Evolutionary conservation across 2,888 invertebrate genomes (phyloP).

Genomic region (Rhagonycha lutea): DNA sequence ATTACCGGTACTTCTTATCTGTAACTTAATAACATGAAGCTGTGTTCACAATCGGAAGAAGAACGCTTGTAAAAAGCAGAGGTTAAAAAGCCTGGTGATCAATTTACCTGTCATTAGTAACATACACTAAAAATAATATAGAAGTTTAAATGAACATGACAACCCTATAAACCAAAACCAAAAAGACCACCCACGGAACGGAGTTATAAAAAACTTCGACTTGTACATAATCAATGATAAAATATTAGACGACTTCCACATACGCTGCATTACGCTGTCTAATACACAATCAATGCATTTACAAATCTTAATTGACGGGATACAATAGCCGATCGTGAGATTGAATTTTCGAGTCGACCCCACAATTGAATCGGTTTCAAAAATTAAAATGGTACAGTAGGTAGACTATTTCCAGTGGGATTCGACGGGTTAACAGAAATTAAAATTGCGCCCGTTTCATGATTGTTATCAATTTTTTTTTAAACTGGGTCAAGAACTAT

Average conservation of each 20-base stretch:
- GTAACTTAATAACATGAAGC: not conserved
- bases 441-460: not conserved
- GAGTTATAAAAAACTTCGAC: conserved; percentile 4
- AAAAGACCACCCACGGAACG: conserved; percentile 22
- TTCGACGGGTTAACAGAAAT: too few relatives aligned
- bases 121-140: conserved; percentile 10
- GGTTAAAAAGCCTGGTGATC: conserved; percentile 8
- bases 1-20: not conserved
- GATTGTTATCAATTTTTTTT: too few relatives aligned
- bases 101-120: conserved; percentile 16
- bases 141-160: conserved; percentile 14
- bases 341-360: not conserved
- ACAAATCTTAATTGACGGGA: not conserved
- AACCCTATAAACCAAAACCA: conserved; percentile 21
- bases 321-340: not conserved
- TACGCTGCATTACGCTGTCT: conserved; percentile 1
- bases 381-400: not conserved
- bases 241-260: conserved; percentile 9
- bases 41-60: not conserved
- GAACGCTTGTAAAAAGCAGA: not conserved
- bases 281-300: not conserved
- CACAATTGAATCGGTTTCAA: not conserved
- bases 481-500: too few relatives aligned
- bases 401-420: not conserved
- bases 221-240: conserved; percentile 23